Base-by-base conservation (phyloP, 2,797 vertebrate genomes). In the Spinibarbus caldwelli region DNA sequence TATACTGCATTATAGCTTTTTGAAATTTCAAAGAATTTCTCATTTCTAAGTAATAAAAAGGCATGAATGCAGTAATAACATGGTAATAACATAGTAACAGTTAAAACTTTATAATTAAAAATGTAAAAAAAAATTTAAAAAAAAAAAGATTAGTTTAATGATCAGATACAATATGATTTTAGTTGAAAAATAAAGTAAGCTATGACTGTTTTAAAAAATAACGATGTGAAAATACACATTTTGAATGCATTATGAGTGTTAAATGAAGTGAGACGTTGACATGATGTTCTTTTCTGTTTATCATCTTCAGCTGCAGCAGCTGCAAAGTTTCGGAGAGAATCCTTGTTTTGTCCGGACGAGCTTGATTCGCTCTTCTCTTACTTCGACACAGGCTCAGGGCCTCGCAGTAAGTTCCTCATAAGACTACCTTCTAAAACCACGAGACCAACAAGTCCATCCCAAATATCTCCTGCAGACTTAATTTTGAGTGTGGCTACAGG, bases 361-460 rank as follows among this genome's bases (percentile, higher is more conserved):
- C 95, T 99, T 86, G 98, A 99, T 91, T 97, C 97, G 0, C 96
- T 99, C 11, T 99, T 99, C 93, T 99, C 98, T 77, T 99, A 99
- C 93, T 99, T 99, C 0, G 98, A 99, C 87, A 96, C 96, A 0
- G 97, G 97, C 43, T 95, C 97, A 0, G 97, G 98, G 49, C 97
- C 97, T 77, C 97, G 94, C 92, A 98, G 98, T 99, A 95, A 98
- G 98, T 97, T 47, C 2, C 66, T 52, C 1, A 45, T 80, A 17
- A 54, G 45, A 8, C 31, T 45, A n/a, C n/a, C n/a, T 45, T 31
- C 11, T 62, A 45, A 64, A 14, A 43, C 14, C 8, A 15, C 6
- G 2, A 76, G 47, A 54, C 47, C 34, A 4, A 11, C 34, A 54
- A 4, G 31, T 54, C 21, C 17, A 23, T 34, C 17, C 4, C 72